A percentile compares a stretch with the other conserved stretches of the same genome.
These are phyloP conservation scores for Gasteruption jaculator DNA, from an alignment of 2,888 invertebrate species.

Conservation along the genomic window DNA sequence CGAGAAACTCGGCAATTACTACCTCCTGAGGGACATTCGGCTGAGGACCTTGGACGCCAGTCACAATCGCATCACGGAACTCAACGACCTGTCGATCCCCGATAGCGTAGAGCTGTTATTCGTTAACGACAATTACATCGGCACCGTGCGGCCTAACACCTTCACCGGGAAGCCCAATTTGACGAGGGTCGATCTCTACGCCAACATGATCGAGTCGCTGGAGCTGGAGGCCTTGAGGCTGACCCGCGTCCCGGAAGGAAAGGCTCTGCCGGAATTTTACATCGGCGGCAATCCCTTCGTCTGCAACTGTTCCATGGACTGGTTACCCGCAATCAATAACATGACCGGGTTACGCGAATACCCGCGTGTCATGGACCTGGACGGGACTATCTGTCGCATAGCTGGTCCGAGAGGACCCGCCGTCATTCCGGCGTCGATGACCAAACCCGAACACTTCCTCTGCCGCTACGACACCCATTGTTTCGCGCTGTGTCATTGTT, in stretches of 20 bases:
- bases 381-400: slow-evolving; percentile 83
- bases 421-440: slow-evolving; percentile 71
- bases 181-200: slow-evolving; percentile 85
- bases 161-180: slow-evolving; percentile 81
- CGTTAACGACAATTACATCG: slow-evolving; percentile 85
- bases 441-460: slow-evolving; percentile 80
- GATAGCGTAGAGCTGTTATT: slow-evolving; percentile 83
- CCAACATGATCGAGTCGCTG: slow-evolving; percentile 78
- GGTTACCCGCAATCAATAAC: slow-evolving; percentile 86
- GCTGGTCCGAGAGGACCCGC: slow-evolving; percentile 78
- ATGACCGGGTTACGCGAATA: slow-evolving; percentile 78
- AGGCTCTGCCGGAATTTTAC: slow-evolving; percentile 81
- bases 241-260: slow-evolving; percentile 68
- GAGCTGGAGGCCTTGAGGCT: slow-evolving; percentile 77
- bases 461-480: slow-evolving; percentile 92
- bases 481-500: slow-evolving; percentile 92
- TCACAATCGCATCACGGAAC: slow-evolving; percentile 80
- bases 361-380: slow-evolving; percentile 83
- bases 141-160: slow-evolving; percentile 76
- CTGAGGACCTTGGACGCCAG: slow-evolving; percentile 85
- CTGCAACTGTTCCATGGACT: slow-evolving; percentile 94
- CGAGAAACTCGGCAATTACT: slow-evolving; percentile 82
- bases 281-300: slow-evolving; percentile 90
- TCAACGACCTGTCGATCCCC: slow-evolving; percentile 80
- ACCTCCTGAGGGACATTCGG: slow-evolving; percentile 63